Conservation (phyloP, 2,797 vertebrate genomes). For the Lagodon rhomboides region DNA sequence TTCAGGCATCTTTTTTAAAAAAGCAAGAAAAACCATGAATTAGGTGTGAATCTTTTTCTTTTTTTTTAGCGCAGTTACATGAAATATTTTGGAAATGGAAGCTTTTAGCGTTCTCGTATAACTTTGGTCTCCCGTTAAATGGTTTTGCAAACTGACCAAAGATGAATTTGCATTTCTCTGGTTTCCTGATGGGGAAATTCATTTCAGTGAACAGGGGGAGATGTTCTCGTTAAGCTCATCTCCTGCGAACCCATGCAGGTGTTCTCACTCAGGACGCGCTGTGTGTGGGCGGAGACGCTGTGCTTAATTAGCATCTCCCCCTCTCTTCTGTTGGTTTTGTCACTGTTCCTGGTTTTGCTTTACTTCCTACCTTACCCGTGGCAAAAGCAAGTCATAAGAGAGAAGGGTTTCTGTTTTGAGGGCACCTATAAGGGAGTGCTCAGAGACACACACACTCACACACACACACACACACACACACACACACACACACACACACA, state of each 20-base stretch:
- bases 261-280: conserved; percentile 1
- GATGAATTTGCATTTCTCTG: background rate
- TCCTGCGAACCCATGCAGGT: background rate
- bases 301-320: conserved; percentile 13
- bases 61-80: background rate
- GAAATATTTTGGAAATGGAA: background rate
- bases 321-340: background rate
- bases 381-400: background rate
- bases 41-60: background rate
- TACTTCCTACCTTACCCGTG: background rate
- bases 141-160: background rate
- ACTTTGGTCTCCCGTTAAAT: background rate
- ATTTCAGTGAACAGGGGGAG: conserved; percentile 4
- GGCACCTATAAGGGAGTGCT: background rate
- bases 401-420: background rate
- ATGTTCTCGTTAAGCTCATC: background rate
- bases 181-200: conserved; percentile 6
- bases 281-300: background rate
- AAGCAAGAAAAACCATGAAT: background rate
- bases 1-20: background rate
- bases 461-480: background rate
- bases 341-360: background rate
- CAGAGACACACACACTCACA: background rate
- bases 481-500: background rate
- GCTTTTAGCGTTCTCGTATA: background rate